Evolutionary conservation across 2,797 vertebrate species (phyloP).

Genomic region (Ispidina lecontei): DNA sequence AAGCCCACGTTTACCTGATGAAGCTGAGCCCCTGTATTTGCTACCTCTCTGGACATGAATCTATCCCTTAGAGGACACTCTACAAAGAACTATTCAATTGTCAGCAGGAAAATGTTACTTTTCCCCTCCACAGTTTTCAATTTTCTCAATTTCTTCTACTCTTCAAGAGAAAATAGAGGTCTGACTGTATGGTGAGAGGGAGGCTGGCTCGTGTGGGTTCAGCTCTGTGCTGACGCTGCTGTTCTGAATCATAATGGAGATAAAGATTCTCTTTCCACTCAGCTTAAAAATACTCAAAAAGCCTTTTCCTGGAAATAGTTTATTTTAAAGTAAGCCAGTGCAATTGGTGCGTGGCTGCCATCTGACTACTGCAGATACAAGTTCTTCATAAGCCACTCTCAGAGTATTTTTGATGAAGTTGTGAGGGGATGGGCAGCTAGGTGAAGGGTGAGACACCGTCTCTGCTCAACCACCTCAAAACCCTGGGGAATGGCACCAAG

Average conservation of each 20-base stretch:
- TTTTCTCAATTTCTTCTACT: neutral
- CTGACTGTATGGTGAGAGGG: neutral
- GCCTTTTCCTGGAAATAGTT: neutral
- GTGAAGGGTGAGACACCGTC: fast-evolving
- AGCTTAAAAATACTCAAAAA: neutral
- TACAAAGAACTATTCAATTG: neutral
- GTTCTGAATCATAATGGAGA: neutral
- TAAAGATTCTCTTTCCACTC: neutral
- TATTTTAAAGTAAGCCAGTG: neutral
- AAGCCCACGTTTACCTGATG: fast-evolving
- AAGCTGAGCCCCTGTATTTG: neutral
- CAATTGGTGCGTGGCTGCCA: neutral
- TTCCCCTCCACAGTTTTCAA: neutral
- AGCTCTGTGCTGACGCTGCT: neutral
- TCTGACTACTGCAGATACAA: neutral
- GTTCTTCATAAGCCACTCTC: neutral
- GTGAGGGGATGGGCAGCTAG: neutral
- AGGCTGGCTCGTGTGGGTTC: neutral
- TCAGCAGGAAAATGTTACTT: neutral
- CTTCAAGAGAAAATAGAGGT: neutral
- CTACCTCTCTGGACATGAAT: neutral
- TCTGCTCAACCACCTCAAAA: neutral
- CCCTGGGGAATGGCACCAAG: neutral
- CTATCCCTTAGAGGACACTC: neutral
- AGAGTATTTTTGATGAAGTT: neutral